phyloP scores from a whole-genome alignment of 2,888 invertebrate genomes.

The Apamea crenata region DNA sequence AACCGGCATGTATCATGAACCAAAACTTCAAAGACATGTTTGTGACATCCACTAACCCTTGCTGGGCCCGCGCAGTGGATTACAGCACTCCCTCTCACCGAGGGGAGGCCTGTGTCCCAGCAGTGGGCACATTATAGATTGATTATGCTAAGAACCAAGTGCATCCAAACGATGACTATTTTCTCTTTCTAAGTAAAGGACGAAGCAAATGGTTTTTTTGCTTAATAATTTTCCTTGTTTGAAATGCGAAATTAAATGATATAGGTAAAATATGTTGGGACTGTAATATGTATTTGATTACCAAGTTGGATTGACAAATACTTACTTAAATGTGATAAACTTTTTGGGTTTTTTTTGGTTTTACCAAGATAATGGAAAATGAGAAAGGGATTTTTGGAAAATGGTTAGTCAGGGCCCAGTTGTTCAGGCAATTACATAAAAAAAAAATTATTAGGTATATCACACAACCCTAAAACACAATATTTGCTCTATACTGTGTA shows the following conservation, averaged over 20 bases:
- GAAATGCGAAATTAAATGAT: neutral
- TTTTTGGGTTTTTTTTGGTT: neutral
- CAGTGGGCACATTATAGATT: neutral
- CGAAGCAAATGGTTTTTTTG: neutral
- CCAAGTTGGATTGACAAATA: constrained; percentile 9
- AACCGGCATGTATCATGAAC: neutral
- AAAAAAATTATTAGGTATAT: neutral
- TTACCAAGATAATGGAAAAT: neutral
- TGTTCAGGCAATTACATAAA: neutral
- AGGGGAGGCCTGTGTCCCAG: neutral
- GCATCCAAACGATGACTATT: neutral
- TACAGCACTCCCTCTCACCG: neutral
- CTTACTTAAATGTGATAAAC: no score
- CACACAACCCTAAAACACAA: neutral
- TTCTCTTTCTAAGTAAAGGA: constrained; percentile 1
- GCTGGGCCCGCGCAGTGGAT: neutral
- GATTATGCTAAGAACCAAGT: neutral
- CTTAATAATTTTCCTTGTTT: neutral
- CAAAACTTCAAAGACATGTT: neutral
- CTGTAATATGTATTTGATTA: constrained; percentile 6
- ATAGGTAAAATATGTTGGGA: neutral
- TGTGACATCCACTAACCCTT: neutral
- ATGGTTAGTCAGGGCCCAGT: no score
- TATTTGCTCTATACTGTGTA: neutral
- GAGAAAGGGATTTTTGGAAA: neutral